Evolutionary conservation across 1,140 invertebrate genomes (phyloP), one percentile per base, ranked within the genome.

Genomic region (Apis cerana): DNA sequence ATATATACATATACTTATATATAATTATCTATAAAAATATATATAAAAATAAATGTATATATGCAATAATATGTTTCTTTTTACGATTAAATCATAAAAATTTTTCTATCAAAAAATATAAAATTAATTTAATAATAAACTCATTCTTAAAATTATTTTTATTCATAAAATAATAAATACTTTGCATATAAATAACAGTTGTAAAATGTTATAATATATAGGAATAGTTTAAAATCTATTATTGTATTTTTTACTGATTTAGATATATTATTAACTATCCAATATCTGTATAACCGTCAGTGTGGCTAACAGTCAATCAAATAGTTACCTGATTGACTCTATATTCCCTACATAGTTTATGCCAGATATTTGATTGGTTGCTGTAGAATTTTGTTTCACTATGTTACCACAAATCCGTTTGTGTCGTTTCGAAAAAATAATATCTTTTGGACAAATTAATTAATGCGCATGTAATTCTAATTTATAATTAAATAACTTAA

Each of bases 341-440:
- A 76, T 59, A 2, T 76, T 64, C 21, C 2, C 21, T 74, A 21
- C 17, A 52, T 65, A 65, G 72, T 76, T 68, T 19, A 58, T 81
- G 72, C 72, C 56, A 52, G 21, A 33, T 9, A 68, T 43, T 12
- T 67, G 80, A 82, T 82, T 82, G 80, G 80, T 61, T 56, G 48
- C 0, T 23, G 74, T 12, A 69, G 2, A 68, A 76, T 82, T 82
- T 82, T 76, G 72, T 82, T 82, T 82, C 80, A 5, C 48, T 50
- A 33, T 17, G 43, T 82, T 82, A 76, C 74, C 56, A 68, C 74
- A 82, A 81, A 75, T 58, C 54, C 80, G 56, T 76, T 82, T 54
- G 21, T 43, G 23, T 48, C 80, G 64, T 82, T 76, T 76, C 50
- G 48, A 82, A 82, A 80, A 82, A 82, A 76, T 82, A 81, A 48